These are phyloP conservation scores for Drosophila ogumai DNA, from an alignment of 1,140 invertebrate species.

Conservation along the genomic window DNA sequence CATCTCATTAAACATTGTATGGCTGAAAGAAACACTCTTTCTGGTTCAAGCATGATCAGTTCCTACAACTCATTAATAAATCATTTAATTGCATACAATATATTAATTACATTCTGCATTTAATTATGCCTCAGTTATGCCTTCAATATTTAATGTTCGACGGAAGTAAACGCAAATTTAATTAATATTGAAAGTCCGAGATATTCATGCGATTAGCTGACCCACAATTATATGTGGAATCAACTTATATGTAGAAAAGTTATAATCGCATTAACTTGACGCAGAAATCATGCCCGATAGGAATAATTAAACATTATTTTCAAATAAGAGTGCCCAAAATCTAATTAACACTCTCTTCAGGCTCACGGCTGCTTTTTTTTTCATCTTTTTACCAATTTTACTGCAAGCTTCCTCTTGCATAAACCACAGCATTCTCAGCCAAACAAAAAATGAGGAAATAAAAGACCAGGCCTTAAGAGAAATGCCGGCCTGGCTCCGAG, in stretches of 20 bases:
- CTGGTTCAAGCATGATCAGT: background rate
- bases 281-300: background rate
- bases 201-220: background rate
- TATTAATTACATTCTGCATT: background rate
- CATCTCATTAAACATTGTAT: background rate
- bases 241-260: slow-evolving; percentile 3
- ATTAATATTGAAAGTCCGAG: slow-evolving; percentile 1
- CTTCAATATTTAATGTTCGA: slow-evolving; percentile 18
- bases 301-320: background rate
- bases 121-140: slow-evolving; percentile 4
- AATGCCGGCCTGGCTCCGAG: slow-evolving; percentile 33
- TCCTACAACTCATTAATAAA: slow-evolving; percentile 6
- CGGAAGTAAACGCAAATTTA: slow-evolving; percentile 7
- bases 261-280: background rate
- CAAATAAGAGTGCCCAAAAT: slow-evolving; percentile 19
- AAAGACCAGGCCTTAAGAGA: slow-evolving; percentile 39
- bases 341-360: slow-evolving; percentile 56
- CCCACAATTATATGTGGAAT: background rate
- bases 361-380: background rate
- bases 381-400: slow-evolving; percentile 17
- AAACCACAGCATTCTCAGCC: slow-evolving; percentile 51
- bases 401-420: slow-evolving; percentile 20
- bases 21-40: background rate
- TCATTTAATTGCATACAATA: slow-evolving; percentile 1
- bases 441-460: slow-evolving; percentile 38